Conservation (phyloP, 2,888 invertebrate species). For the Ypsolopha scabrella region DNA sequence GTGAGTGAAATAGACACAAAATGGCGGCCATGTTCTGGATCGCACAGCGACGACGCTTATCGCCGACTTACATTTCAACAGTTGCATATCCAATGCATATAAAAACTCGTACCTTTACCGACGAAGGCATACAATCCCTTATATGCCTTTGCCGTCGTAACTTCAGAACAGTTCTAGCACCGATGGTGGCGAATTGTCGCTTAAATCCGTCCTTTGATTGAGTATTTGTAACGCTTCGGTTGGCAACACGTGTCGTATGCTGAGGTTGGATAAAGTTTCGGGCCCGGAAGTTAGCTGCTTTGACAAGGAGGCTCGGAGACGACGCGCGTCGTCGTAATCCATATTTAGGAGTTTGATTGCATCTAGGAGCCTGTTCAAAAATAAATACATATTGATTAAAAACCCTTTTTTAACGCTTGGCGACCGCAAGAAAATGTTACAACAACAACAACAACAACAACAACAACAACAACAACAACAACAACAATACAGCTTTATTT, state of each 20-base stretch:
- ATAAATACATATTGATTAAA: conserved; percentile 2
- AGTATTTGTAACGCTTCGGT: conserved; percentile 28
- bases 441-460: no score
- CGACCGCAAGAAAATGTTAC: no score
- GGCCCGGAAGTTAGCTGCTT: conserved; percentile 3
- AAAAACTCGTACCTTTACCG: neutral
- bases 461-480: no score
- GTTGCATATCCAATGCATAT: no score
- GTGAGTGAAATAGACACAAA: no score
- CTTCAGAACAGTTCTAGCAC: conserved; percentile 56
- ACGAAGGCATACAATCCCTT: neutral
- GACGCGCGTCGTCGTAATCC: conserved; percentile 81
- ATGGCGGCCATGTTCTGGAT: no score
- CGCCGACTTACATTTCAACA: no score
- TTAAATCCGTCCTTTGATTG: conserved; percentile 52
- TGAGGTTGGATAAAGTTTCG: conserved; percentile 15
- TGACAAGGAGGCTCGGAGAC: conserved; percentile 74
- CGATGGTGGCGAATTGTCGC: conserved; percentile 29
- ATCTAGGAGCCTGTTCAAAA: conserved; percentile 74
- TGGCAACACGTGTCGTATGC: neutral
- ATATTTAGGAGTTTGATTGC: conserved; percentile 81
- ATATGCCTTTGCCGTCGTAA: conserved; percentile 24
- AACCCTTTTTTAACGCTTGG: no score
- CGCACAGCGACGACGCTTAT: no score
- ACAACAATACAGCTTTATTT: no score